Evolutionary conservation across 64 coral and sea anemone genomes (phyloP).

Genomic region (Montipora efflorescens): DNA sequence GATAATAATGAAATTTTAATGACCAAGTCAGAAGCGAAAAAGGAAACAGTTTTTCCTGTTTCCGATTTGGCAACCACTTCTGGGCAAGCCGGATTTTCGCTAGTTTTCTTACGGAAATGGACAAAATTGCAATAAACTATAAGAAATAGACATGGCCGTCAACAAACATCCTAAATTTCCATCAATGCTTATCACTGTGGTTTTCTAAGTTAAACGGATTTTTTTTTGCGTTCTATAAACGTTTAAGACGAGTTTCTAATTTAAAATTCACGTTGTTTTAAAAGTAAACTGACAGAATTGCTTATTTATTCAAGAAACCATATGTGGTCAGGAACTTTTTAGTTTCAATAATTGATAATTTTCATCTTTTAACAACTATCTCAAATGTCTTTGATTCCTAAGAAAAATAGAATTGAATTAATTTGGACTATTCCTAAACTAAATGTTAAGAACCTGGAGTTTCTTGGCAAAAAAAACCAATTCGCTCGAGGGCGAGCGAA

Average conservation of each 20-base stretch:
- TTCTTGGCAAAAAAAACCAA: background rate
- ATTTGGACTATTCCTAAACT: background rate
- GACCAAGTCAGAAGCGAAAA: slow-evolving; percentile 3
- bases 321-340: background rate
- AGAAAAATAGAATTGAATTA: background rate
- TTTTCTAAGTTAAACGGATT: background rate
- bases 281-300: slow-evolving; percentile 12
- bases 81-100: background rate
- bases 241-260: background rate
- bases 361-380: background rate
- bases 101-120: background rate
- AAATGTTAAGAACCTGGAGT: background rate
- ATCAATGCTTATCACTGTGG: background rate
- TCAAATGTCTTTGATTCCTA: background rate
- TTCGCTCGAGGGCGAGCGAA: background rate
- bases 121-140: background rate
- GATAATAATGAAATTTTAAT: slow-evolving; percentile 23
- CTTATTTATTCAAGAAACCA: background rate
- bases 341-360: slow-evolving; percentile 49
- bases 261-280: slow-evolving; percentile 36
- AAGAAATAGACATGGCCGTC: background rate
- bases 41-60: slow-evolving; percentile 20
- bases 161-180: background rate
- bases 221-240: background rate
- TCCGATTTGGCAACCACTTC: background rate